Conservation (phyloP, 2,113 vertebrate genomes). For the Mastomys natalensis region DNA sequence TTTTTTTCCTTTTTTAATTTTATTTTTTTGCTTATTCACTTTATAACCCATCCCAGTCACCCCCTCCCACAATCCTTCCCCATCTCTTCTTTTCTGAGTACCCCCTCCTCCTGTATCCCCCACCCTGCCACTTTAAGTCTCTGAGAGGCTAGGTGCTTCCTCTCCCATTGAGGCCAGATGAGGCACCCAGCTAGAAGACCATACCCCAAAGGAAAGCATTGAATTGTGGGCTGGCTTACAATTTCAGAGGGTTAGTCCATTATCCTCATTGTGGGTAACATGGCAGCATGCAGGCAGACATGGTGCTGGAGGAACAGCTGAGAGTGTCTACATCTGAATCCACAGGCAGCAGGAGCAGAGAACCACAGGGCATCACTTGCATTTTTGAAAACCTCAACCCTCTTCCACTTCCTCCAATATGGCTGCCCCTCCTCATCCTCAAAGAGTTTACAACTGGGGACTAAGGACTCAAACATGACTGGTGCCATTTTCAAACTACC, state of each 20-base stretch:
- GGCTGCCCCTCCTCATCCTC: background rate
- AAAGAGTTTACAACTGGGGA: background rate
- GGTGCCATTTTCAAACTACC: background rate
- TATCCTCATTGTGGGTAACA: background rate
- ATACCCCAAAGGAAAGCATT: background rate
- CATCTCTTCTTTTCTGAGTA: too few relatives aligned
- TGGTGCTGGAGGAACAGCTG: background rate
- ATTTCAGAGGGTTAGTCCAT: background rate
- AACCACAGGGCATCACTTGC: background rate
- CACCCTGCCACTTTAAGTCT: too few relatives aligned
- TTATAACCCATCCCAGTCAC: too few relatives aligned
- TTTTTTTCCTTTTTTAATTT: too few relatives aligned
- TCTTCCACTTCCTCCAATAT: background rate
- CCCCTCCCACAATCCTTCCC: too few relatives aligned
- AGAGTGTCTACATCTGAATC: background rate
- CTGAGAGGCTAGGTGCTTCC: too few relatives aligned
- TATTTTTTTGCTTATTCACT: too few relatives aligned
- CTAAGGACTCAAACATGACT: background rate
- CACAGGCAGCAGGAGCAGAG: background rate
- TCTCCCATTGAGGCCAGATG: too few relatives aligned
- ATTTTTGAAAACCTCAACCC: background rate
- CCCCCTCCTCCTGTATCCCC: too few relatives aligned
- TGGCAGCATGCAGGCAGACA: background rate
- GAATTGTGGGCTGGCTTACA: background rate
- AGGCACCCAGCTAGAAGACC: too few relatives aligned